Conservation (phyloP, 2,113 vertebrate species). For the Phylloscopus trochilus region DNA sequence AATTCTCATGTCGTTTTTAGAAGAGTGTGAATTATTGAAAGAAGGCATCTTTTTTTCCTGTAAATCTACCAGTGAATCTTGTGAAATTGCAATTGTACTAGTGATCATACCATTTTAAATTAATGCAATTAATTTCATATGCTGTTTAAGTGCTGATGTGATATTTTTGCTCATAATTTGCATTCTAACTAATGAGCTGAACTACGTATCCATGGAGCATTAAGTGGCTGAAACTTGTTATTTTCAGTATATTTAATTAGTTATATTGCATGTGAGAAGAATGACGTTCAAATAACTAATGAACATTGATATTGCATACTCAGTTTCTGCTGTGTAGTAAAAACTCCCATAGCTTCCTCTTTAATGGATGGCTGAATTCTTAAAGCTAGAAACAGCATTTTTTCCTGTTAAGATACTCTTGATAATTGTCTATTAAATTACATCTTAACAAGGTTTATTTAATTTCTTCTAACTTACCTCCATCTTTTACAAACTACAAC, state of each 20-base stretch:
- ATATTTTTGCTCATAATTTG: neutral
- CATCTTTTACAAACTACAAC: neutral
- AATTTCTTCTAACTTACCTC: neutral
- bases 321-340: neutral
- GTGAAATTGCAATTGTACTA: neutral
- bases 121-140: neutral
- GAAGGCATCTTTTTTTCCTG: neutral
- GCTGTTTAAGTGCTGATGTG: neutral
- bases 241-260: constrained; percentile 12
- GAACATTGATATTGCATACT: neutral
- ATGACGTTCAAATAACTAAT: neutral
- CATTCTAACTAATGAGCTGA: neutral
- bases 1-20: neutral
- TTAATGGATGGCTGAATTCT: neutral
- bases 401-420: neutral
- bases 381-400: neutral
- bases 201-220: neutral
- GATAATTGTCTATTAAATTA: neutral
- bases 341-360: neutral
- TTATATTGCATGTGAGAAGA: neutral
- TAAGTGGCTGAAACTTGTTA: neutral
- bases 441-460: neutral
- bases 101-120: neutral
- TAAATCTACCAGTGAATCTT: neutral
- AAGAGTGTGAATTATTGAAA: neutral